phyloP scores from a whole-genome alignment of 2,113 vertebrate species.

The Dromiciops gliroides region DNA sequence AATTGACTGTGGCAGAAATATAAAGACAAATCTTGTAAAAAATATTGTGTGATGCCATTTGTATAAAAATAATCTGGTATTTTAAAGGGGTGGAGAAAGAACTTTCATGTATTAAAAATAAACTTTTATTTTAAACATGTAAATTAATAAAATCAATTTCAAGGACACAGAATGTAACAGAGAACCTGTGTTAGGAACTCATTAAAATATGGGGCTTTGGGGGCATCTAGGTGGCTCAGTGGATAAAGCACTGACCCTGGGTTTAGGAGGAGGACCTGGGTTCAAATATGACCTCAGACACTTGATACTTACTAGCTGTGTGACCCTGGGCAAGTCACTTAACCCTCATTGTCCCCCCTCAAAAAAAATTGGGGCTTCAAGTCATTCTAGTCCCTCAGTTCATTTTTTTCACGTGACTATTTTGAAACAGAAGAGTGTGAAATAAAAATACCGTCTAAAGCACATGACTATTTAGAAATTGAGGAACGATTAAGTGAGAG shows the following conservation, averaged over 20 bases:
- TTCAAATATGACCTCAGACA: no score
- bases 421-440: background rate
- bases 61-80: background rate
- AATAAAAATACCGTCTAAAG: background rate
- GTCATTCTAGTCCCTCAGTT: background rate
- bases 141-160: background rate
- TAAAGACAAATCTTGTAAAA: background rate
- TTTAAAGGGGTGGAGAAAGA: background rate
- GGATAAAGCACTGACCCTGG: no score
- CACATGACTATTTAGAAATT: background rate
- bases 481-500: background rate
- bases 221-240: no score
- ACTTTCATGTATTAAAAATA: background rate
- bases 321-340: no score
- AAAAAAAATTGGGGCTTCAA: background rate
- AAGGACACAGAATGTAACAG: background rate
- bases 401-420: background rate
- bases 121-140: background rate
- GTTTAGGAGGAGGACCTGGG: no score
- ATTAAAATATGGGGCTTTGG: no score
- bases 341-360: no score
- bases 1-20: background rate
- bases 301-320: no score
- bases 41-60: background rate
- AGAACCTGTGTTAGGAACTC: background rate